Evolutionary conservation across 2,888 invertebrate genomes (phyloP), one percentile per base, ranked within the genome.

Genomic region (Orthosia cruda): DNA sequence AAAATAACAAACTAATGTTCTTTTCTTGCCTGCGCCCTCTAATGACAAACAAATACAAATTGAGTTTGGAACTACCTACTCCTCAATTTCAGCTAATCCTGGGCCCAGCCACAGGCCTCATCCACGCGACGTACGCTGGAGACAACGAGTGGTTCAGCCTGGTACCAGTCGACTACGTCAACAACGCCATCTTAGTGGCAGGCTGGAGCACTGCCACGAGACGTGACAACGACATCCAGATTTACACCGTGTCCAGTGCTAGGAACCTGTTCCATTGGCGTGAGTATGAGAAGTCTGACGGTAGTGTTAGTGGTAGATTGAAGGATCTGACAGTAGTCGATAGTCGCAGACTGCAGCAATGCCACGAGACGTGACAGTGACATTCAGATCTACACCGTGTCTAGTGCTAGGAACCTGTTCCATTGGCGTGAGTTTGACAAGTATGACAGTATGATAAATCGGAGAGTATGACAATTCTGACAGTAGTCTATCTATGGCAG

Each of bases 111-210:
- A 74, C 86, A 0, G 86, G 86, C 0, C 81, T 87, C 0, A 74
- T 87, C 4, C 86, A 87, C n/a, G 71, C 59, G 1, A 74, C 74
- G 0, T 83, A 59, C 0, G 76, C 79, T 0, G 70, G 70, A 1
- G 65, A 74, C 54, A 66, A 74, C 47, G 65, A 49, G 0, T 40
- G 77, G 0, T 80, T 80, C 61, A 62, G 77, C 32, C 50, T 86
- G 2, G 86, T 80, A 1, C 86, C 86, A 0, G 88, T 87, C 0
- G 87, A 87, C 63, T 87, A 86, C 20, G 87, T 87, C 0, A 87
- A 88, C 45, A 87, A 87, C 11, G 86, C 87, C 11, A 84, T 82
- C 23, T 13, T 87, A 4, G 81, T 26, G 13, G 86, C 87, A 0
- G 77, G 59, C 7, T 87, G 79, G 81, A 64, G 54, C 15, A 82